phyloP scores from a whole-genome alignment of 2,797 vertebrate genomes.

The Falco peregrinus region DNA sequence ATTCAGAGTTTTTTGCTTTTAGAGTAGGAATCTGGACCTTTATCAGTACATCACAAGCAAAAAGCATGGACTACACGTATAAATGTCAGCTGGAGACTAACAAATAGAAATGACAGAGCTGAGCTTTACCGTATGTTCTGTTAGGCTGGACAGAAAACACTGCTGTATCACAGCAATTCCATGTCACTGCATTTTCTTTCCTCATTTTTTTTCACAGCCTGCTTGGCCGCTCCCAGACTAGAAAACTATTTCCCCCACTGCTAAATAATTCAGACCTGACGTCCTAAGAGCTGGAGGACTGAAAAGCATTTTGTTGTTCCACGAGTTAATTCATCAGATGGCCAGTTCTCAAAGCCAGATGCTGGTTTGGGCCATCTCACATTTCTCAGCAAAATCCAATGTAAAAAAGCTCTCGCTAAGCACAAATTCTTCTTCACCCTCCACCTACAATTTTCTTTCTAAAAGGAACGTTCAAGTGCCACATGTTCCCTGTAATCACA shows the following conservation, averaged over 20 bases:
- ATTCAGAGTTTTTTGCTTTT: not conserved
- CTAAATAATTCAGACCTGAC: not conserved
- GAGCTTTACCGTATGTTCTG: not conserved
- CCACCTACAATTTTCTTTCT: not conserved
- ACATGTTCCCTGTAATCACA: constrained; percentile 9
- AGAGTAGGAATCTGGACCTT: not conserved
- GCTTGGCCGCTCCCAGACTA: not conserved
- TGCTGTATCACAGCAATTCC: not conserved
- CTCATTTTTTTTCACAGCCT: not conserved
- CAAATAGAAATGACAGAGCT: not conserved
- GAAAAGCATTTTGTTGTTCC: not conserved
- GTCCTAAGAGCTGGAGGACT: not conserved
- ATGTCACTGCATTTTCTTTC: not conserved
- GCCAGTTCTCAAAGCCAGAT: not conserved
- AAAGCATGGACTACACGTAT: not conserved
- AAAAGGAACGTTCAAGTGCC: constrained; percentile 4
- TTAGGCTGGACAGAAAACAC: not conserved
- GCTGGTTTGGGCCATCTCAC: not conserved
- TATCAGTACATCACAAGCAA: not conserved
- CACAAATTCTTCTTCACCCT: not conserved
- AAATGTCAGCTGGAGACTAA: not conserved
- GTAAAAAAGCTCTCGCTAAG: not conserved
- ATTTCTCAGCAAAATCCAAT: not conserved
- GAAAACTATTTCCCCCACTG: not conserved
- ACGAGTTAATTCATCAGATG: not conserved